A percentile compares a stretch with the other conserved stretches of the same genome.
Evolutionary conservation across 2,113 vertebrate genomes (phyloP).

Genomic region (Anas platyrhynchos): DNA sequence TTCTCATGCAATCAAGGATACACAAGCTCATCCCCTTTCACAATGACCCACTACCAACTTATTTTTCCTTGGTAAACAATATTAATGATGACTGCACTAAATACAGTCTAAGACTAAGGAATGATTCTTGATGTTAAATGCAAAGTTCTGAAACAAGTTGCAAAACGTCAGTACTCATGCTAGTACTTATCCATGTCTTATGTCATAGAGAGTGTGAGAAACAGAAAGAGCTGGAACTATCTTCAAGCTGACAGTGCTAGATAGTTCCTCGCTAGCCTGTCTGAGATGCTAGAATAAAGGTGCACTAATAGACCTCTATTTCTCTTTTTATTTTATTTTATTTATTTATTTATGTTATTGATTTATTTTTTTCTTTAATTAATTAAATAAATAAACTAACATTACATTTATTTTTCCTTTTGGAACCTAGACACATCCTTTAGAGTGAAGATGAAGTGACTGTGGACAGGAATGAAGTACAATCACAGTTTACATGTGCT

Average conservation of each 20-base stretch:
- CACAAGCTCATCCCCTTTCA: neutral
- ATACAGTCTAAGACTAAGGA: neutral
- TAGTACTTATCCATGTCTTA: neutral
- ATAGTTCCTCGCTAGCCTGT: neutral
- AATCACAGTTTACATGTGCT: neutral
- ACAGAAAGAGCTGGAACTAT: neutral
- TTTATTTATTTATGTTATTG: too few species aligned
- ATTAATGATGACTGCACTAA: neutral
- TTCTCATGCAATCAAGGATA: neutral
- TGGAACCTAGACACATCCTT: neutral
- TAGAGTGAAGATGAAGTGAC: neutral
- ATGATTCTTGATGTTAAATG: neutral
- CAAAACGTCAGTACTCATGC: fast-evolving
- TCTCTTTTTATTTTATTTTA: neutral
- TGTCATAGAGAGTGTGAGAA: neutral
- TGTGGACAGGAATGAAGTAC: neutral
- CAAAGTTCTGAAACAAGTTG: neutral
- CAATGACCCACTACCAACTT: neutral
- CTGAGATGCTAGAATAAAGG: neutral
- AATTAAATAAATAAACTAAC: neutral
- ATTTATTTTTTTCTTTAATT: neutral
- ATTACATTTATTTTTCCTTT: neutral
- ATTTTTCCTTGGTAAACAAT: neutral
- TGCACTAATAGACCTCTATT: neutral
- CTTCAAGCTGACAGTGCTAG: neutral